These are phyloP conservation scores for Bombyx mori DNA, from an alignment of 1,140 invertebrate genomes.

Conservation along the genomic window DNA sequence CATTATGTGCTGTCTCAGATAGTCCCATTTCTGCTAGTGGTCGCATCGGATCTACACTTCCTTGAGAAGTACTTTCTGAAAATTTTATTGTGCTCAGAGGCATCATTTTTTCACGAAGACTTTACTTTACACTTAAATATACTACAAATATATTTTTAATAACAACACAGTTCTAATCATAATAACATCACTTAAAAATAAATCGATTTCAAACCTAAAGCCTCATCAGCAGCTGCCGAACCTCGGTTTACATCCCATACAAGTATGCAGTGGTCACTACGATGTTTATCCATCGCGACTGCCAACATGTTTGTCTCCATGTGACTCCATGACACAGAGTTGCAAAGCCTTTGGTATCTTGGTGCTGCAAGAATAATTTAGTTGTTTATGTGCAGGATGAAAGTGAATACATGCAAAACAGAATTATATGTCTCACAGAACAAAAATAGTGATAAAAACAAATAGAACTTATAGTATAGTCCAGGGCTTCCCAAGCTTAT, in stretches of 20 bases:
- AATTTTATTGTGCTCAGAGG: too few relatives aligned
- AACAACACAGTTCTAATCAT: not conserved
- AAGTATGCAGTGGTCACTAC: slow-evolving; percentile 84
- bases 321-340: slow-evolving; percentile 91
- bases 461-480: too few relatives aligned
- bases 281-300: slow-evolving; percentile 88
- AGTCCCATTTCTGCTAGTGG: slow-evolving; percentile 79
- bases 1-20: slow-evolving; percentile 86
- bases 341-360: slow-evolving; percentile 86
- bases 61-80: not conserved
- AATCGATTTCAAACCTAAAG: slow-evolving; percentile 20
- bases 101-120: not conserved
- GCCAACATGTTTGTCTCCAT: slow-evolving; percentile 86
- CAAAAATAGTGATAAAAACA: not conserved
- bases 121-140: not conserved
- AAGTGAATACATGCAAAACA: too few relatives aligned
- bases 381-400: too few relatives aligned
- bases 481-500: too few relatives aligned
- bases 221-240: slow-evolving; percentile 34
- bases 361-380: slow-evolving; percentile 73
- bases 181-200: not conserved
- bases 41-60: slow-evolving; percentile 29
- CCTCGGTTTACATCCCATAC: slow-evolving; percentile 84
- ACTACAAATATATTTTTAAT: not conserved
- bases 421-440: not conserved